phyloP scores from a whole-genome alignment of 1,140 invertebrate species.

The Caerostris extrusa region DNA sequence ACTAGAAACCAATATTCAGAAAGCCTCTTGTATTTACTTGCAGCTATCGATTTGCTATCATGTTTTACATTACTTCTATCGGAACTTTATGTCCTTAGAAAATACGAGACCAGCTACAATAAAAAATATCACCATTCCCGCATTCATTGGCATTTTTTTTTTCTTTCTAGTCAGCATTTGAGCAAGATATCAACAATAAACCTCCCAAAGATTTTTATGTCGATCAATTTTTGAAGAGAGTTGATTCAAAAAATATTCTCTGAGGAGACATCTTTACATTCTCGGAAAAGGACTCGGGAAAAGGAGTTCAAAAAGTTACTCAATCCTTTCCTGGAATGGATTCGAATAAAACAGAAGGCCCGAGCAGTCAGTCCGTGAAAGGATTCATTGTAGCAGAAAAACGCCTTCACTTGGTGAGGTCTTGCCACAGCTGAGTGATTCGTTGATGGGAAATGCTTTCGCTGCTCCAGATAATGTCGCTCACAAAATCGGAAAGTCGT shows the following conservation, averaged over 20 bases:
- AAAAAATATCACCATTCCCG: neutral
- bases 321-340: neutral
- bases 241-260: neutral
- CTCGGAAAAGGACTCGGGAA: neutral
- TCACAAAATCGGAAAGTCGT: neutral
- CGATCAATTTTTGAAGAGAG: neutral
- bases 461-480: neutral
- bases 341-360: neutral
- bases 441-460: neutral
- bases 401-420: neutral
- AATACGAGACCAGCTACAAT: neutral
- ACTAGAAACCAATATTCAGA: neutral
- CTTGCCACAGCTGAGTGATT: neutral
- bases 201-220: neutral
- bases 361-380: neutral
- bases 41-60: neutral
- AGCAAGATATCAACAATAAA: neutral
- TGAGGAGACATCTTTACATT: neutral
- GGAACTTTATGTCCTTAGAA: neutral
- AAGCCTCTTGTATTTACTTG: neutral
- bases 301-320: neutral
- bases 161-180: neutral
- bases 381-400: conserved; percentile 10
- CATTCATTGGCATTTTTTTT: neutral
- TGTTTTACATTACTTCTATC: neutral